These are phyloP conservation scores for Bos javanicus DNA, from an alignment of 2,113 vertebrate genomes.

Conservation along the genomic window DNA sequence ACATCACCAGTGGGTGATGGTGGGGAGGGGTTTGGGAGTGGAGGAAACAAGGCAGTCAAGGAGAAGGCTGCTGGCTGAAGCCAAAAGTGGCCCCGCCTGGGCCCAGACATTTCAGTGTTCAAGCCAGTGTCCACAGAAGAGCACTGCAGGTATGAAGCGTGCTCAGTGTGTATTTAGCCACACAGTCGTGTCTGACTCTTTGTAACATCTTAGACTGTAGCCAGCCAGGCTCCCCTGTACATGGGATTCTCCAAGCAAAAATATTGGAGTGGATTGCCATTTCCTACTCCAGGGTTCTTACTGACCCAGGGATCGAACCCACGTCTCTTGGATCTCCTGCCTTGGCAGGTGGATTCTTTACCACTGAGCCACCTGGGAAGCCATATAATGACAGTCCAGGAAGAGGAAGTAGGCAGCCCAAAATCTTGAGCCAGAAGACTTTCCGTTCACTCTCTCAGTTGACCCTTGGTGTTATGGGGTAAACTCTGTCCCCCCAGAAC, in stretches of 20 bases:
- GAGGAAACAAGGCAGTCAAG: background rate
- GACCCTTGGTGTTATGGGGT: rapidly evolving
- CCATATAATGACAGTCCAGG: background rate
- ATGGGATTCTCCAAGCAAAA: background rate
- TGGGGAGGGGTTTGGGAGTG: too few relatives aligned
- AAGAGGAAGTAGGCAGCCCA: background rate
- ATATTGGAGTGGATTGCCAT: background rate
- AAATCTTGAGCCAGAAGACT: background rate
- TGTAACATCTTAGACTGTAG: background rate
- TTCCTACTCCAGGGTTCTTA: background rate
- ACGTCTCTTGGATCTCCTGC: background rate
- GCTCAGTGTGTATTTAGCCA: background rate
- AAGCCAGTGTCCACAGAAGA: background rate
- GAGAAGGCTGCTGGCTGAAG: background rate
- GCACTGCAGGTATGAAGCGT: rapidly evolving
- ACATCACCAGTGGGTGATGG: background rate
- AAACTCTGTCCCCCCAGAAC: background rate
- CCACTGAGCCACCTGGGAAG: background rate
- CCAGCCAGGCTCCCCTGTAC: background rate
- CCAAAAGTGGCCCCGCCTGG: too few relatives aligned
- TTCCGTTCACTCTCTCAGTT: background rate
- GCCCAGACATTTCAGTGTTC: background rate
- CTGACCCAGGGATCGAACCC: background rate
- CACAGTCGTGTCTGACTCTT: background rate
- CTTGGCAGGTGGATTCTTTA: background rate